Evolutionary conservation across 2,797 vertebrate species (phyloP), one percentile per base, ranked within the genome.

Genomic region (Hafferia zeledoni): DNA sequence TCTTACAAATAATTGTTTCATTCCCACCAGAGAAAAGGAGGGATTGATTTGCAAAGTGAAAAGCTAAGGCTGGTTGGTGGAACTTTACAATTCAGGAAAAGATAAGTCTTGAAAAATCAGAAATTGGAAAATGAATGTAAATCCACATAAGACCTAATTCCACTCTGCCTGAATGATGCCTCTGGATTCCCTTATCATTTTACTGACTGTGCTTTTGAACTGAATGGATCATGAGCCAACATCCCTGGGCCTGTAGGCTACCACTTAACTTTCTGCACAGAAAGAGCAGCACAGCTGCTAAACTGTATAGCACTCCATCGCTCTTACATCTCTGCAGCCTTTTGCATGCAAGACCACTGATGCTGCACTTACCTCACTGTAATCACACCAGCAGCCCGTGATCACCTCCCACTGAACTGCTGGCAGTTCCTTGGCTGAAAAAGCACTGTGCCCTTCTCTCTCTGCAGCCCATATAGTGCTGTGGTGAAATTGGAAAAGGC

Each of bases 71-170:
- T 63, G 35, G 80, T 37, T 81, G 67, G 90, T 67, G 11, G 50
- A 59, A 88, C 52, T 88, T 86, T 86, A 57, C 72, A 93, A 35
- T 87, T 79, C 63, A 79, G 76, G 43, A 87, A 84, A 72, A 89
- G 47, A 41, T 1, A 3, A 0, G 0, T 50, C 70, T 82, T 82
- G 69, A 86, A 96, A 96, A 94, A 83, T 52, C 69, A 78, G 55
- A 83, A 95, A 79, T 67, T 28, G 55, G 77, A 41, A 90, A 81
- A 94, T 69, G 31, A 91, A 91, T 82, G 80, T 72, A 95, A 96
- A 95, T 88, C 93, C 85, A 35, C 74, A 43, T 82, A 91, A 94
- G 55, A 76, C 55, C 78, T 82, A 88, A 88, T 91, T 94, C 85
- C 63, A 20, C 31, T 69, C 53, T 49, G 22, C 28, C 9, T 10